A percentile compares a stretch with the other conserved stretches of the same genome.
Evolutionary conservation across 2,113 vertebrate genomes (phyloP).

Genomic region (Aptenodytes patagonicus): DNA sequence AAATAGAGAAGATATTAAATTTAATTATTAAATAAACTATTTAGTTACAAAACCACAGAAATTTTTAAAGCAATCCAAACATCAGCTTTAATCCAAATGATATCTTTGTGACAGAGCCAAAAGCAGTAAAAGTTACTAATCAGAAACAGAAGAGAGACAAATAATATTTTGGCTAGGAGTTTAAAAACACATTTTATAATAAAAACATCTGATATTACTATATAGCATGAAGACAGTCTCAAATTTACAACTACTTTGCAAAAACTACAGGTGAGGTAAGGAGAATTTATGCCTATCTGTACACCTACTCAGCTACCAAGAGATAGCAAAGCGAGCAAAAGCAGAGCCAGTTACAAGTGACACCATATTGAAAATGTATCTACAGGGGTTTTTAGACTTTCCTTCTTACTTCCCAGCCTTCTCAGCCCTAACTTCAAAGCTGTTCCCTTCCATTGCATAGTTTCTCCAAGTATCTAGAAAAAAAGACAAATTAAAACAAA

Average conservation of each 20-base stretch:
- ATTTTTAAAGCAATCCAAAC: not conserved
- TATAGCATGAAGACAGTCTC: not conserved
- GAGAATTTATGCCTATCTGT: not conserved
- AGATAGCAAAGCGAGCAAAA: not conserved
- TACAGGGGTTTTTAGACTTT: not conserved
- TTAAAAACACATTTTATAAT: not conserved
- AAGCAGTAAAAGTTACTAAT: not conserved
- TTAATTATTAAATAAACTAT: not conserved
- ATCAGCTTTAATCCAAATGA: not conserved
- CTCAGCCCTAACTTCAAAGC: not conserved
- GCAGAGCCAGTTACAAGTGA: not conserved
- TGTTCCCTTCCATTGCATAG: not conserved
- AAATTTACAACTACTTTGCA: not conserved
- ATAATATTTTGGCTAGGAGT: not conserved
- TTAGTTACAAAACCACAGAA: not conserved
- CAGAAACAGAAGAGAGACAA: conserved; percentile 10
- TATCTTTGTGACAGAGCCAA: not conserved
- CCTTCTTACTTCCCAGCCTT: not conserved
- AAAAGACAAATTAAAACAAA: not conserved
- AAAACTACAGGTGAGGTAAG: not conserved
- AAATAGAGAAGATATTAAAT: not conserved
- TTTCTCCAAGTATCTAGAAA: not conserved
- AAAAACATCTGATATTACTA: not conserved
- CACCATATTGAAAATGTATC: not conserved
- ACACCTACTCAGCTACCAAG: not conserved